A percentile compares a stretch with the other conserved stretches of the same genome.
Conservation (phyloP, 2,113 vertebrate species). For the Stegastes partitus region DNA sequence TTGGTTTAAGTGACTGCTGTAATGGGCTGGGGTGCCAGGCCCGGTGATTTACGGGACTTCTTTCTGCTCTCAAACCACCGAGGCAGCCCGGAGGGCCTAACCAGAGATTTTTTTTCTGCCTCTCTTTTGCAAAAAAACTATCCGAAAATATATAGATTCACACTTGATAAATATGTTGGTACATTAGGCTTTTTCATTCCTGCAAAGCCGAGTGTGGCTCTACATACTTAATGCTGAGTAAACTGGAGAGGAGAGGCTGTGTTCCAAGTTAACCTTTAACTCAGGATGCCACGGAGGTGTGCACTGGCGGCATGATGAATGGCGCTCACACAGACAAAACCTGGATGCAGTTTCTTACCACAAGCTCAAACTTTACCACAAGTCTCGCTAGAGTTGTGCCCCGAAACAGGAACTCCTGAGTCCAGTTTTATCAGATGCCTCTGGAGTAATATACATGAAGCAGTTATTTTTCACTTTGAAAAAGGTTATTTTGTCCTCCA, state of each 20-base stretch:
- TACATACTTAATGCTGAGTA: slow-evolving; percentile 51
- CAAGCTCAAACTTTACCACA: slow-evolving; percentile 34
- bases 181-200: slow-evolving; percentile 34
- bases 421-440: slow-evolving; percentile 53
- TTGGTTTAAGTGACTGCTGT: slow-evolving; percentile 82
- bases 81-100: slow-evolving; percentile 30
- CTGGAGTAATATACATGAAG: slow-evolving; percentile 62
- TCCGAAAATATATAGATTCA: slow-evolving; percentile 8
- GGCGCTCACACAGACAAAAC: slow-evolving; percentile 19
- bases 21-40: slow-evolving; percentile 73
- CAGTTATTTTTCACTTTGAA: slow-evolving; percentile 68
- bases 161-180: slow-evolving; percentile 8
- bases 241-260: slow-evolving; percentile 43
- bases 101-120: slow-evolving; percentile 6
- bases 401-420: slow-evolving; percentile 30
- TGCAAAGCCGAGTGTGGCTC: slow-evolving; percentile 32
- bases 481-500: slow-evolving; percentile 72
- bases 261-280: slow-evolving; percentile 71
- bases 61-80: slow-evolving; percentile 38
- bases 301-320: slow-evolving; percentile 66
- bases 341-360: slow-evolving; percentile 43
- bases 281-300: slow-evolving; percentile 56
- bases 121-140: slow-evolving; percentile 18
- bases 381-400: slow-evolving; percentile 19
- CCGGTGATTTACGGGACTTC: slow-evolving; percentile 60